phyloP scores from a whole-genome alignment of 2,113 vertebrate genomes.

The Eira barbara region DNA sequence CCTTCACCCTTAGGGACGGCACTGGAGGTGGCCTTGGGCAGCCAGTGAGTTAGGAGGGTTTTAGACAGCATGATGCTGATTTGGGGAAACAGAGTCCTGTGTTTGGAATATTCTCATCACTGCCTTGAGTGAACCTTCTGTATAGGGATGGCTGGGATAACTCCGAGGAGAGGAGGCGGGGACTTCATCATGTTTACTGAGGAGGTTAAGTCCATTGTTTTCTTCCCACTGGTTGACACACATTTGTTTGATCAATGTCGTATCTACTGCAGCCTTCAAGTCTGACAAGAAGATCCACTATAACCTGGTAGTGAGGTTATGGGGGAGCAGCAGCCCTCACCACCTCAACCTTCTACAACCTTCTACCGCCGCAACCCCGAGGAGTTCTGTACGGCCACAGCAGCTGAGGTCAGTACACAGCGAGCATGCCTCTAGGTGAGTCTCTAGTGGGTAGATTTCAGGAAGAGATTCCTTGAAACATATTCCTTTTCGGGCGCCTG shows the following conservation, averaged over 20 bases:
- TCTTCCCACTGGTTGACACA: background rate
- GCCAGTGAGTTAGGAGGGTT: background rate
- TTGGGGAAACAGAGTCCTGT: background rate
- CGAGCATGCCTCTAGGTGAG: background rate
- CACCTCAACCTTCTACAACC: background rate
- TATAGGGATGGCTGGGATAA: background rate
- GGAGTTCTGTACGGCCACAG: background rate
- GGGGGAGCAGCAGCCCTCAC: background rate
- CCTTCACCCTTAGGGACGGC: background rate
- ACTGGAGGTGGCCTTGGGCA: background rate
- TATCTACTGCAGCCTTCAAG: background rate
- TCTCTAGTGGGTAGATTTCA: background rate
- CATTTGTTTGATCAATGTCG: background rate
- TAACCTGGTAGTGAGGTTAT: background rate
- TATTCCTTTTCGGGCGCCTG: background rate
- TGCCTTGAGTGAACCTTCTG: background rate
- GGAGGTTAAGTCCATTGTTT: background rate
- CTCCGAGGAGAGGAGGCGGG: background rate
- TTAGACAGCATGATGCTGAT: background rate
- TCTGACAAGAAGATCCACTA: background rate
- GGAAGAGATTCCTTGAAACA: background rate
- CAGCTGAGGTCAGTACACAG: background rate
- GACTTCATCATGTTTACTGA: background rate
- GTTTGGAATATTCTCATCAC: background rate
- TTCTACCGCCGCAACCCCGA: background rate